Percentiles rank a stretch among this genome's conserved stretches.
Evolutionary conservation across 2,888 invertebrate species (phyloP).

Genomic region (Drosophila suboccidentalis): DNA sequence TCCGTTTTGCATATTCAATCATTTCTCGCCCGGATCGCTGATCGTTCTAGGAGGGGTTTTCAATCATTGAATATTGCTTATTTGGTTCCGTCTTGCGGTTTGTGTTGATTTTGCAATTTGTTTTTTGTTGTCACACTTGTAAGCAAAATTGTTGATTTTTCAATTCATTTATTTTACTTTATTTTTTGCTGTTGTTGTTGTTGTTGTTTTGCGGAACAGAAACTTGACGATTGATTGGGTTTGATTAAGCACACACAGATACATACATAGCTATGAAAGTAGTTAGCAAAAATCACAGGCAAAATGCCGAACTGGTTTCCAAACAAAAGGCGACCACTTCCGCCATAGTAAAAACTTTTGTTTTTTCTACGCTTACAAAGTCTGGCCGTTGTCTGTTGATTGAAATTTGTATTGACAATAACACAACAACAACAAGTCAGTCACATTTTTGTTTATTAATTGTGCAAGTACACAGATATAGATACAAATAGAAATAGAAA

Average conservation of each 20-base stretch:
- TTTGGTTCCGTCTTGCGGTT: constrained; percentile 66
- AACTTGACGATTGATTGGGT: constrained; percentile 74
- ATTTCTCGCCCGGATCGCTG: constrained; percentile 22
- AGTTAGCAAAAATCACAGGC: constrained; percentile 39
- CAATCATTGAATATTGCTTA: constrained; percentile 20
- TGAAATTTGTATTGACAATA: constrained; percentile 51
- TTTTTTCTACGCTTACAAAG: constrained; percentile 41
- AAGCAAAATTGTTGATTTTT: constrained; percentile 67
- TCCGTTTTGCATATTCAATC: constrained; percentile 69
- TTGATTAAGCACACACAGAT: constrained; percentile 64
- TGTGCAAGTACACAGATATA: constrained; percentile 16
- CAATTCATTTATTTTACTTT: constrained; percentile 30
- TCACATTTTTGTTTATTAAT: constrained; percentile 15
- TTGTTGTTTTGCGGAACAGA: constrained; percentile 65
- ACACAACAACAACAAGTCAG: constrained; percentile 6
- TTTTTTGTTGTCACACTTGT: constrained; percentile 64
- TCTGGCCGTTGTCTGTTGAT: constrained; percentile 26
- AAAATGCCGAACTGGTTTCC: constrained; percentile 66
- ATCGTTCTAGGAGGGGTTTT: constrained; percentile 44
- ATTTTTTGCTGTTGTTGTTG: neutral
- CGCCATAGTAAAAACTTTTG: constrained; percentile 55
- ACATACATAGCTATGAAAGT: constrained; percentile 62
- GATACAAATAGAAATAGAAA: constrained; percentile 4
- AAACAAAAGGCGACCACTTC: constrained; percentile 68
- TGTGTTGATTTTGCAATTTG: constrained; percentile 15